A percentile compares a stretch with the other conserved stretches of the same genome.
Evolutionary conservation across 2,888 invertebrate species (phyloP).

Genomic region (Drosophila nigritarsus): DNA sequence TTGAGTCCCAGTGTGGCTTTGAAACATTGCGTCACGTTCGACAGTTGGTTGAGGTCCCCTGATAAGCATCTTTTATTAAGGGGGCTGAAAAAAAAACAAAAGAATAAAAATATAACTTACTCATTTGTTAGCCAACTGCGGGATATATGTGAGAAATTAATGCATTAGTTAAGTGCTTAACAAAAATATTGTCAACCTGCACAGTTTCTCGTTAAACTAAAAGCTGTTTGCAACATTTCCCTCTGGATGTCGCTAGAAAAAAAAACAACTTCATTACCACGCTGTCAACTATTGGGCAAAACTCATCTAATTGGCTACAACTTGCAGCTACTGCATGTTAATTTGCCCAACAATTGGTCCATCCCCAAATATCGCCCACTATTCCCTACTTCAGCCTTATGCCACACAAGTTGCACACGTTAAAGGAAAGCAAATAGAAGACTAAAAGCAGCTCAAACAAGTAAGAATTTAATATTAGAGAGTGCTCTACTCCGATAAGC

Average conservation of each 20-base stretch:
- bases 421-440: constrained; percentile 62
- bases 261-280: constrained; percentile 34
- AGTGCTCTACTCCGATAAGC: not conserved
- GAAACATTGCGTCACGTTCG: constrained; percentile 67
- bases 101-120: constrained; percentile 7
- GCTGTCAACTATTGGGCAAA: constrained; percentile 31
- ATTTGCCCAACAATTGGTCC: constrained; percentile 61
- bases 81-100: not conserved
- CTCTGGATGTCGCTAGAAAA: not conserved
- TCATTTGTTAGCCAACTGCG: constrained; percentile 19
- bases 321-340: constrained; percentile 74
- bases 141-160: not conserved
- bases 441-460: constrained; percentile 39
- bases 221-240: constrained; percentile 9
- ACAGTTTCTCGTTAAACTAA: constrained; percentile 42
- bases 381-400: constrained; percentile 2
- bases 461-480: not conserved
- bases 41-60: constrained; percentile 23
- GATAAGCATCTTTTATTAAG: constrained; percentile 36
- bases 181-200: constrained; percentile 23
- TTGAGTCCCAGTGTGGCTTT: constrained; percentile 46
- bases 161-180: constrained; percentile 22
- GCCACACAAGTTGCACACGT: constrained; percentile 36
- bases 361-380: constrained; percentile 41
- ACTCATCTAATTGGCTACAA: constrained; percentile 60